Conservation (phyloP, 2,797 vertebrate genomes). For the Halcyon leucocephala region DNA sequence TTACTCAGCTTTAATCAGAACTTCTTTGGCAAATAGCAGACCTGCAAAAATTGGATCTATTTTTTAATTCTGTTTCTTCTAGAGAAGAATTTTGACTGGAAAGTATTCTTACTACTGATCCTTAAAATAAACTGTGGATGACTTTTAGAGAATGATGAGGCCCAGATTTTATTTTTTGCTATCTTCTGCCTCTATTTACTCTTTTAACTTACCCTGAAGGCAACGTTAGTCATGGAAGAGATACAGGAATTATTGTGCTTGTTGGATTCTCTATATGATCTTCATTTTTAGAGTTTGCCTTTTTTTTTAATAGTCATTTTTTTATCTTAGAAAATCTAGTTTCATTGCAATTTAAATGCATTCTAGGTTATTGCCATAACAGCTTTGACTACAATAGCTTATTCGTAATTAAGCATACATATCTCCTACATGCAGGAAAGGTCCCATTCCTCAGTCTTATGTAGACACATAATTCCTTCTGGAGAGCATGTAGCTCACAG, state of each 20-base stretch:
- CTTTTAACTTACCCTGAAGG: not conserved
- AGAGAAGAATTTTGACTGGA: not conserved
- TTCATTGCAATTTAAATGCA: not conserved
- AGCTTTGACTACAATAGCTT: not conserved
- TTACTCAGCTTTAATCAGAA: slow-evolving; percentile 27
- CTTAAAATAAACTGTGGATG: not conserved
- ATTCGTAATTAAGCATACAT: not conserved
- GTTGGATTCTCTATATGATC: not conserved
- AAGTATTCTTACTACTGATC: not conserved
- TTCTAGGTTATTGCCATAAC: not conserved
- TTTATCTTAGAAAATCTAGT: not conserved
- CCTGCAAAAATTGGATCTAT: not conserved
- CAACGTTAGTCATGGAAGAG: not conserved
- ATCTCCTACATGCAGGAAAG: not conserved
- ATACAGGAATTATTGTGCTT: not conserved
- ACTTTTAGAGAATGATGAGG: not conserved
- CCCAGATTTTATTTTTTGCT: not conserved
- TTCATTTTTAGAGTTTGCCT: not conserved
- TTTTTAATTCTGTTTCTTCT: slow-evolving; percentile 17
- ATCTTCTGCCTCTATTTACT: not conserved
- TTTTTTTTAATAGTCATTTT: not conserved
- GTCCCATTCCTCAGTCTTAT: not conserved
- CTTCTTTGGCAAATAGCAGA: slow-evolving; percentile 25
- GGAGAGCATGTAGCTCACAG: not conserved
- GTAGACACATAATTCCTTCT: not conserved